Evolutionary conservation across 2,888 invertebrate genomes (phyloP), one percentile per base, ranked within the genome.

Genomic region (Diarsia rubi): DNA sequence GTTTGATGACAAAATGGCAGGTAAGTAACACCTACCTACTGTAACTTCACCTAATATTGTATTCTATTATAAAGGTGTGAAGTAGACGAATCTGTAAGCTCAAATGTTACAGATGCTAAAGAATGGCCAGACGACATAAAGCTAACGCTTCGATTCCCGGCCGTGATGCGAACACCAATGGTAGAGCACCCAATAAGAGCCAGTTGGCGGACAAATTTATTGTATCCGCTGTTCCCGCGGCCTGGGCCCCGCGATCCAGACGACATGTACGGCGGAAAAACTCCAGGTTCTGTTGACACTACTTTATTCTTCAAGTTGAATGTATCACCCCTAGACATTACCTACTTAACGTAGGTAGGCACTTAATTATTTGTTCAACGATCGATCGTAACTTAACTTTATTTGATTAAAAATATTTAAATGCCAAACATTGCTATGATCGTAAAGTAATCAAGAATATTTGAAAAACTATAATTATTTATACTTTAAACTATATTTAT

Each of bases 191-290:
- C 96, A 0, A 76, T 96, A 21, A 92, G 93, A 75, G 94, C 95
- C 37, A 96, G 96, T 84, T 98, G 98, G 98, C 95, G 97, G 63
- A 98, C 98, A 3, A 97, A 98, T 91, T 94, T 97, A 21, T 92
- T 98, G 69, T 98, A 97, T 93, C 98, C 97, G 1, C 84, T 97
- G 62, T 98, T 97, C 91, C 98, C 97, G 83, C 94, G 93, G 31
- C 97, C 97, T 0, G 98, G 98, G 0, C 98, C 98, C 0, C 94
- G 98, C 69, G 97, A 97, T 69, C 93, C 95, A 6, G 91, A 92
- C 24, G 95, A 96, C 82, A 91, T 92, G 87, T 95, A 94, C 85
- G 96, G 96, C 37, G 96, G 96, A 2, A 94, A 93, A 90, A 92
- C 91, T 80, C 98, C 98, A 88, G 98, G 98, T 97, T 95, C 57